phyloP scores from a whole-genome alignment of 2,113 vertebrate genomes.

The Phrynocephalus versicolor region DNA sequence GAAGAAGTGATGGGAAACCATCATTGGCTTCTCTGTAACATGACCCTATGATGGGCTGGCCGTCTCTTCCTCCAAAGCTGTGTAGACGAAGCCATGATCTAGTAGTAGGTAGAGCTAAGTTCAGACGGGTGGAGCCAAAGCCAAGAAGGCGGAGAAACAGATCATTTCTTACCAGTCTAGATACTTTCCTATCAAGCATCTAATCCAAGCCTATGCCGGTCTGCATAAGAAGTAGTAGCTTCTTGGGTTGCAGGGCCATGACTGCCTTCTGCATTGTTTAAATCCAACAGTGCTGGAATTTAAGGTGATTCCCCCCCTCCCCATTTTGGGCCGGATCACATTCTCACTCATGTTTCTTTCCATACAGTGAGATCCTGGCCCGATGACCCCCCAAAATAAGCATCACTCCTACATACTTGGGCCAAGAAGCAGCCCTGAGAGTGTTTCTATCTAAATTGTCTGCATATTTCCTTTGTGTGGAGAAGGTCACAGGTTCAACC shows the following conservation, averaged over 20 bases:
- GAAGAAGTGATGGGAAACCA: not conserved
- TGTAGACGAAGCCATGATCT: not conserved
- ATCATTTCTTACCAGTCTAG: not conserved
- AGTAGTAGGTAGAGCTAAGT: too few species aligned
- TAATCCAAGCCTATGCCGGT: too few species aligned
- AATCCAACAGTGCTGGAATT: too few species aligned
- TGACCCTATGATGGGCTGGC: not conserved
- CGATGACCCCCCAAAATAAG: conserved; percentile 89
- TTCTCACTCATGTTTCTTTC: conserved; percentile 1
- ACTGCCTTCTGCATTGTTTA: too few species aligned
- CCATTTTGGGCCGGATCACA: not conserved
- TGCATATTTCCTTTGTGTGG: too few species aligned
- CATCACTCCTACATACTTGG: not conserved
- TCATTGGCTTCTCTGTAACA: too few species aligned
- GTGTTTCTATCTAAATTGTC: not conserved
- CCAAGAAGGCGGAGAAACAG: too few species aligned
- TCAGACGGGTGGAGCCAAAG: too few species aligned
- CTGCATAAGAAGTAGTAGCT: too few species aligned
- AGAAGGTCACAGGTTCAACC: too few species aligned
- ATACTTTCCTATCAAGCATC: not conserved
- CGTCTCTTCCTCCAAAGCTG: not conserved
- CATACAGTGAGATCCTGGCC: conserved; percentile 88
- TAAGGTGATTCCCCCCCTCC: not conserved
- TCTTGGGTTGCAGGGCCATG: too few species aligned
- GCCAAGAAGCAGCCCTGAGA: too few species aligned